Base-by-base conservation (phyloP, 2,888 invertebrate genomes). In the Drosophila anomelani region DNA sequence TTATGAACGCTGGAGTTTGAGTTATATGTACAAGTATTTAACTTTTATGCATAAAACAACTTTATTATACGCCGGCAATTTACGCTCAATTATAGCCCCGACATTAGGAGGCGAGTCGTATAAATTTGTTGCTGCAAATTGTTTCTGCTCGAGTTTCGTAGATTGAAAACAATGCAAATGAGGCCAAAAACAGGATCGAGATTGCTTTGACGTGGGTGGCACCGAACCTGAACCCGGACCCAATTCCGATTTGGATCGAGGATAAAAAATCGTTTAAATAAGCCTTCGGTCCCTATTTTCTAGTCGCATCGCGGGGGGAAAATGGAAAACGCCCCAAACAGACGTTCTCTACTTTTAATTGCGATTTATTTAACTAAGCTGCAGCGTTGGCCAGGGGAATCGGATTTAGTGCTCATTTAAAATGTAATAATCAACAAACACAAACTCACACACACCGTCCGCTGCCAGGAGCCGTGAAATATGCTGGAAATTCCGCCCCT, bases 71-170 rank as follows among this genome's bases (percentile, higher is more conserved):
- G 60, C 15, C 75, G 59, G 59, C 88, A 88, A 86, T 83, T 88
- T 88, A 67, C 72, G 80, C 80, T 77, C 88, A 80, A 86, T 86
- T 85, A 85, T 83, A 51, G 80, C 43, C 29, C 53, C 13, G 79
- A 63, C 66, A 82, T 71, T 54, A 38, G 47, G 43, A 38, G 47
- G 43, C 57, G 55, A 47, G 51, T 36, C 34, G 38, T 73, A 77
- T 70, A 82, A 76, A 80, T 82, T 72, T 64, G 69, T 51, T 15
- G 26, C 36, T 20, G 49, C 39, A 72, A 70, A 60, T 67, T 70
- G 56, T 60, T 72, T 55, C 59, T 58, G 71, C 59, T 32, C n/a
- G 10, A 59, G 23, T 23, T 59, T 51, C 23, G 59, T 59, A 44
- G 59, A 70, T 70, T 60, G 70, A 70, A 70, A 70, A 60, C 43